Evolutionary conservation across 2,888 invertebrate species (phyloP).

Genomic region (Microdon myrmicae): DNA sequence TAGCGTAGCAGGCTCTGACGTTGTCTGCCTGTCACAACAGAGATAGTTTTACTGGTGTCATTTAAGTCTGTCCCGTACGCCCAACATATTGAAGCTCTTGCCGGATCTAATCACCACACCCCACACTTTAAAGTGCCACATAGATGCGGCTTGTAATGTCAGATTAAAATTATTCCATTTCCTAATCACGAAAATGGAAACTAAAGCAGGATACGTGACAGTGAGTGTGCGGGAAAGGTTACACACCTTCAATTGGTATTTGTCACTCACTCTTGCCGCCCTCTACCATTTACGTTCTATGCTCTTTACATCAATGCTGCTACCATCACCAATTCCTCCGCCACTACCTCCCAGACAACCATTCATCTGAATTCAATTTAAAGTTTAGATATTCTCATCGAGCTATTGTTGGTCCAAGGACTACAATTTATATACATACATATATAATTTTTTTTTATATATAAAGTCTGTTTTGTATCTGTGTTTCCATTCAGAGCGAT

Average conservation of each 20-base stretch:
- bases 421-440: slow-evolving; percentile 2
- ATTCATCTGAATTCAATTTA: slow-evolving; percentile 47
- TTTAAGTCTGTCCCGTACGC: slow-evolving; percentile 14
- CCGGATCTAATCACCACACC: slow-evolving; percentile 26
- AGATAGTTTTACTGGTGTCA: slow-evolving; percentile 35
- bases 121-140: neutral
- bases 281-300: too few species aligned
- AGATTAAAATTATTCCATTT: slow-evolving; percentile 51
- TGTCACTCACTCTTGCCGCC: neutral
- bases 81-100: slow-evolving; percentile 17
- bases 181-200: slow-evolving; percentile 38
- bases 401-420: slow-evolving; percentile 32
- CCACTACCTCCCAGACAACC: slow-evolving; percentile 2
- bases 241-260: slow-evolving; percentile 24
- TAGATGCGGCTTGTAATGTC: slow-evolving; percentile 44
- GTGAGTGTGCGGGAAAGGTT: slow-evolving; percentile 6
- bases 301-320: too few species aligned
- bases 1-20: slow-evolving; percentile 2
- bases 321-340: too few species aligned
- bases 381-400: slow-evolving; percentile 41
- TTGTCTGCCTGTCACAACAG: slow-evolving; percentile 38
- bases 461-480: too few species aligned
- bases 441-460: neutral
- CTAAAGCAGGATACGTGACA: neutral
- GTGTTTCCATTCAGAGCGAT: slow-evolving; percentile 34